phyloP scores from a whole-genome alignment of 2,888 invertebrate species.

The Thyatira batis region DNA sequence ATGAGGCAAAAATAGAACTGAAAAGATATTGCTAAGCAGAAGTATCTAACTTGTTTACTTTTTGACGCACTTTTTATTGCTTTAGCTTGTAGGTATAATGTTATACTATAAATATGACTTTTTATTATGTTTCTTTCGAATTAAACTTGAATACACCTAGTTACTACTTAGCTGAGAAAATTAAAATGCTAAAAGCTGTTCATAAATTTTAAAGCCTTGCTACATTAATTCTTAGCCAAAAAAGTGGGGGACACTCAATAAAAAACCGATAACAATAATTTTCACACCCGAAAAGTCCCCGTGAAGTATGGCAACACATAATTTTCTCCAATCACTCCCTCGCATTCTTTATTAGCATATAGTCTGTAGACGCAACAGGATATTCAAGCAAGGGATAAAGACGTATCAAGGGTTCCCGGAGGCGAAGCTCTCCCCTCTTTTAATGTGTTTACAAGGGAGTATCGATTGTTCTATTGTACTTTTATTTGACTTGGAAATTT shows the following conservation, averaged over 20 bases:
- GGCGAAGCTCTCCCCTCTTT: slow-evolving; percentile 55
- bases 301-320: slow-evolving; percentile 16
- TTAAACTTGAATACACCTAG: too few relatives aligned
- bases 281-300: not conserved
- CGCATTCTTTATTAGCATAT: slow-evolving; percentile 74
- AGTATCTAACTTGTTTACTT: not conserved
- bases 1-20: not conserved
- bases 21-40: not conserved
- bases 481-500: slow-evolving; percentile 81
- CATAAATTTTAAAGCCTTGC: not conserved
- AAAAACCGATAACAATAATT: slow-evolving; percentile 33
- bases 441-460: slow-evolving; percentile 82
- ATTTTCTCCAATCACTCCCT: slow-evolving; percentile 65
- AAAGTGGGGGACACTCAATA: not conserved
- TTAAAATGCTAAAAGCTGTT: too few relatives aligned
- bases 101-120: too few relatives aligned
- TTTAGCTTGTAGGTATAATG: not conserved
- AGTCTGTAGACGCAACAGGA: slow-evolving; percentile 75
- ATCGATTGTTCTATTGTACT: slow-evolving; percentile 79
- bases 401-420: slow-evolving; percentile 59
- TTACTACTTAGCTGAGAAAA: too few relatives aligned
- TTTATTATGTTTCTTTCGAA: too few relatives aligned
- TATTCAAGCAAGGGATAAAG: slow-evolving; percentile 69
- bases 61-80: not conserved
- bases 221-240: not conserved